Conservation (phyloP, 2,797 vertebrate genomes). For the Acipenser transmontanus region DNA sequence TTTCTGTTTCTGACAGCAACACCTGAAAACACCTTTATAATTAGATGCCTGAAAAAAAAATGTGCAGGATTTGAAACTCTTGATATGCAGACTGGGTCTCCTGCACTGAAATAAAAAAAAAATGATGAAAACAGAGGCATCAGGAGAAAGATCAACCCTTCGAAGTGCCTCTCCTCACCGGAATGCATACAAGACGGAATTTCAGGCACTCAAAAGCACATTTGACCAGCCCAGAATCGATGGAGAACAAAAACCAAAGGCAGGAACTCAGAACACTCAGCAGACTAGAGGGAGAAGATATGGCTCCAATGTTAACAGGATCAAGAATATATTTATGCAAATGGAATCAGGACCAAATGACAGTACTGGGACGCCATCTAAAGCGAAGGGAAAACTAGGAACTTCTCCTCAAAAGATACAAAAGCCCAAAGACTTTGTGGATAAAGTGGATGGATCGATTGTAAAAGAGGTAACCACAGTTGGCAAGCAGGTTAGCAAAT, state of each 20-base stretch:
- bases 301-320: slow-evolving; percentile 92
- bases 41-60: slow-evolving; percentile 19
- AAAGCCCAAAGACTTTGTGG: slow-evolving; percentile 83
- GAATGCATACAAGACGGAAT: slow-evolving; percentile 93
- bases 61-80: slow-evolving; percentile 44
- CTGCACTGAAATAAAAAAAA: slow-evolving; percentile 59
- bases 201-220: slow-evolving; percentile 93
- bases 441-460: slow-evolving; percentile 77
- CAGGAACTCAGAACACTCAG: slow-evolving; percentile 71
- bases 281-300: slow-evolving; percentile 89
- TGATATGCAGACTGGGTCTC: slow-evolving; percentile 70
- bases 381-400: slow-evolving; percentile 54
- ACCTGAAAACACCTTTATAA: slow-evolving; percentile 22
- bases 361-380: slow-evolving; percentile 35
- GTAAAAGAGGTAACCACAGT: slow-evolving; percentile 61
- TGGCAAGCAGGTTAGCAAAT: slow-evolving; percentile 66
- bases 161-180: slow-evolving; percentile 96
- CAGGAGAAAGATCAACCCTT: slow-evolving; percentile 87
- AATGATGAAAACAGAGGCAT: slow-evolving; percentile 97
- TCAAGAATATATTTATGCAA: slow-evolving; percentile 98
- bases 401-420: slow-evolving; percentile 73
- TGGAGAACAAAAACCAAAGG: slow-evolving; percentile 69
- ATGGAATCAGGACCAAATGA: slow-evolving; percentile 81
- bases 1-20: slow-evolving; percentile 9
- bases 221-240: slow-evolving; percentile 89